Evolutionary conservation across 2,113 vertebrate species (phyloP).

Genomic region (Martes martes): DNA sequence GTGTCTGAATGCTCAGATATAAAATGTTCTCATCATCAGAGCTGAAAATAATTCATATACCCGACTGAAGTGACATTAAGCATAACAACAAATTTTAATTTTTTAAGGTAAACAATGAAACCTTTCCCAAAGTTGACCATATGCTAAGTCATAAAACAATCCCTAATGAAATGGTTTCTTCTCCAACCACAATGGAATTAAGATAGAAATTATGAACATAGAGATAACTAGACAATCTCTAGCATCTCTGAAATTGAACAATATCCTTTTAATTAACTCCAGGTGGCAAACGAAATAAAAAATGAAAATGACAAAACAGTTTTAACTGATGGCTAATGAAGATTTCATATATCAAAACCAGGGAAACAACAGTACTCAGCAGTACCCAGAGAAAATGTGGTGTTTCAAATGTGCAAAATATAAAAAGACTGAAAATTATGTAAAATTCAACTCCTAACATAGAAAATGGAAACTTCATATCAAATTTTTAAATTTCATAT

Average conservation of each 20-base stretch:
- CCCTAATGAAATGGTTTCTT: not conserved
- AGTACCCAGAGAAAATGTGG: not conserved
- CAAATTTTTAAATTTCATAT: not conserved
- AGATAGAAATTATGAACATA: not conserved
- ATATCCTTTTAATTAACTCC: not conserved
- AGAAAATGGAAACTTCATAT: not conserved
- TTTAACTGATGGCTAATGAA: not conserved
- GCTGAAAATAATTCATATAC: not conserved
- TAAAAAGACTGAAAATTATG: not conserved
- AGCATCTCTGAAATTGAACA: not conserved
- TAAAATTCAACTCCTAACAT: not conserved
- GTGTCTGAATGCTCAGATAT: not conserved
- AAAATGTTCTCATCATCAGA: not conserved
- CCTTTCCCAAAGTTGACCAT: not conserved
- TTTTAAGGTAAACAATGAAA: not conserved
- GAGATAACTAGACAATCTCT: not conserved
- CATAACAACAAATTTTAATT: not conserved
- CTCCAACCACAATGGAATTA: not conserved
- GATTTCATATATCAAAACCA: not conserved
- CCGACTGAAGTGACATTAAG: not conserved
- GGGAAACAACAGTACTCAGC: not conserved
- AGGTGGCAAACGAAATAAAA: not conserved
- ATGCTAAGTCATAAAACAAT: not conserved
- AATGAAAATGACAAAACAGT: not conserved
- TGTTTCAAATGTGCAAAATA: not conserved